Base-by-base conservation (phyloP, 2,797 vertebrate genomes). In the Ambastaia sidthimunki region DNA sequence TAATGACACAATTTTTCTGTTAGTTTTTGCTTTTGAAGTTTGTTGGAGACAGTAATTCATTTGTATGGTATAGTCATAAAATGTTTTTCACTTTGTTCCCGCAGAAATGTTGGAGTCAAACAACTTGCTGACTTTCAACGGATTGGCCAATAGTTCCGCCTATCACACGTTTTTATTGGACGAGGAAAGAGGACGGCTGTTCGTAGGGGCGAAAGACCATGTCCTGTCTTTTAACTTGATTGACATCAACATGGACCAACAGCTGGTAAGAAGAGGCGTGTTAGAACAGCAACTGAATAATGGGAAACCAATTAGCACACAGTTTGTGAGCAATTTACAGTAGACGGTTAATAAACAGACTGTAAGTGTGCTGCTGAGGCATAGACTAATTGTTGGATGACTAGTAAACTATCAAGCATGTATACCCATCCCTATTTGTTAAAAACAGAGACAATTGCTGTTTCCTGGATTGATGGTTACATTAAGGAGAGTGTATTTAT, bases 41-140 rank as follows among this genome's bases (percentile, higher is more conserved):
- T 78, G 31, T 3, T 15, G 31, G 31, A 73, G 52, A 47, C 63
- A 48, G 13, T 77, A 77, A 52, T 66, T 50, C 41, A 50, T 71
- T 66, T 82, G 41, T 62, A 48, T 25, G 34, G 16, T 48, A 41
- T 15, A 62, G 28, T 16, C 23, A 31, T 31, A 55, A 80, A 76
- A 65, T 4, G 57, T 34, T 31, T 19, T 68, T 71, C 54, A 68
- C 21, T 80, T 60, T 89, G 86, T 90, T 87, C 85, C 90, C 89
- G 60, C 95, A 99, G 98, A 99, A 88, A 98, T 99, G 97, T 86
- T 97, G 92, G 97, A 98, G 87, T 96, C 97, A 69, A 96, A 96
- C 91, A 98, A 97, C 88, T 91, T 99, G 82, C 93, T 97, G 80
- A 97, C 94, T 73, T 99, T 98, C 87, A 94, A 93, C 62, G 97